Evolutionary conservation across 2,888 invertebrate genomes (phyloP), one percentile per base, ranked within the genome.

Genomic region (Lithophane socia): DNA sequence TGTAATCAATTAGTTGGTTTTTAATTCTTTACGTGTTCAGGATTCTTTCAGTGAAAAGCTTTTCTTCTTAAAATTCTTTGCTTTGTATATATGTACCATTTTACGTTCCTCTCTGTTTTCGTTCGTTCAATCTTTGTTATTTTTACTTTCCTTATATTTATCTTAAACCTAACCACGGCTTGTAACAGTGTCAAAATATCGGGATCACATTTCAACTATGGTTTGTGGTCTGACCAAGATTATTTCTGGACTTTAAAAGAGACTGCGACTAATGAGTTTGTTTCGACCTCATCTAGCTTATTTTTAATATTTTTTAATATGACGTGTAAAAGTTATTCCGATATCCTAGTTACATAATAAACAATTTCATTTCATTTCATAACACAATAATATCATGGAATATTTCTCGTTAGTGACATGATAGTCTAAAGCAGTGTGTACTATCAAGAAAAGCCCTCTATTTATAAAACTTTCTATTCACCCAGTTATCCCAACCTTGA

Each of bases 401-500:
- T 7, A n/a, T 65, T 13, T 65, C 47, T 49, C 9, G 29, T 29
- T 47, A 70, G 29, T 29, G 29, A 29, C 29, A 29, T 29, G 29
- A 29, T 1, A 29, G 1, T 29, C 0, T 29, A 29, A 29, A 29
- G 1, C 29, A 29, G 7, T 29, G 3, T 18, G 1, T 9, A 29
- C 10, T n/a, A 54, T 47, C 37, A 65, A 82, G 58, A 29, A 68
- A 76, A 65, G 18, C 60, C 29, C 5, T 37, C 37, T 37, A 37
- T 37, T n/a, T 65, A 54, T 37, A 83, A 5, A 37, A 71, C 54
- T 58, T 49, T 64, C 29, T 12, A 18, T 61, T 69, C 65, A 69
- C 47, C 47, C 29, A 78, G 64, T 72, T 61, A 68, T 68, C 44
- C 16, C 68, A 72, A 77, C 71, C 78, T 82, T 78, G 83, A 73